Conservation (phyloP, 2,888 invertebrate genomes). For the Cordylochernes scorpioides region DNA sequence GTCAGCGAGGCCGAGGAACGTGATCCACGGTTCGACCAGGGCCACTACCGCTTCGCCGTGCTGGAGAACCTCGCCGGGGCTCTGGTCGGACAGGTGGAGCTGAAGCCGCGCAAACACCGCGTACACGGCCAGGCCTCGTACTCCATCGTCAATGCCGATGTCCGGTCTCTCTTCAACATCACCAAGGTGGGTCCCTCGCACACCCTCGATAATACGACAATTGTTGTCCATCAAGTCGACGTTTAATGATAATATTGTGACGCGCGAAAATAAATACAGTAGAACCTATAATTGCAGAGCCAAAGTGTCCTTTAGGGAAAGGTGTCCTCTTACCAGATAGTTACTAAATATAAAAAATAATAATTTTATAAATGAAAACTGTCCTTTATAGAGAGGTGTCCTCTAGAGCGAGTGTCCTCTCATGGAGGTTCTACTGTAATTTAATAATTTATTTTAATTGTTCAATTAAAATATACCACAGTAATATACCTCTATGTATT, state of each 20-base stretch:
- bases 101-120: slow-evolving; percentile 14
- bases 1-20: slow-evolving; percentile 17
- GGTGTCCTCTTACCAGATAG: no score
- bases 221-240: no score
- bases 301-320: no score
- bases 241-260: no score
- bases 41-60: slow-evolving; percentile 15
- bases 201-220: not conserved
- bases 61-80: slow-evolving; percentile 16
- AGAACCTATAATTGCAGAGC: no score
- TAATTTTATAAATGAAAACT: no score
- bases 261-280: not conserved
- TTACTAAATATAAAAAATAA: not conserved
- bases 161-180: slow-evolving; percentile 14
- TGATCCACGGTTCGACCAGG: slow-evolving; percentile 16
- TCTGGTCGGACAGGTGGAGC: slow-evolving; percentile 16
- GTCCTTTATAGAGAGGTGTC: no score
- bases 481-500: no score
- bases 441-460: no score
- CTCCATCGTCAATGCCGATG: slow-evolving; percentile 15
- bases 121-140: slow-evolving; percentile 14
- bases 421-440: no score
- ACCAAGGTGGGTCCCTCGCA: slow-evolving; percentile 6
- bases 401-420: no score
- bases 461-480: no score